Evolutionary conservation across 2,888 invertebrate species (phyloP).

Genomic region (Andrena praecox): DNA sequence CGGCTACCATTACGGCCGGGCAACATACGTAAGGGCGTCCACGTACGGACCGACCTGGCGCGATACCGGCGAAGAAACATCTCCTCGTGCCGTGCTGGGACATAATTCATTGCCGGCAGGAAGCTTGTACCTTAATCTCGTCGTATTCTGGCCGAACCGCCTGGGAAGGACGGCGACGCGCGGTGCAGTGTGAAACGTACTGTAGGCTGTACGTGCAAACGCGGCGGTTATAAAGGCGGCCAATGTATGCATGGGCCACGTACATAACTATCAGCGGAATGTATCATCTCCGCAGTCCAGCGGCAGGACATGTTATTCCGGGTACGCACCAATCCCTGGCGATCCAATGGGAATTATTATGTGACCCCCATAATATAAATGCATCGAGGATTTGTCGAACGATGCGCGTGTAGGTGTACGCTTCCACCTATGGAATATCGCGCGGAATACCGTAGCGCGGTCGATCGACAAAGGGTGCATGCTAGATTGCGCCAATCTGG

Average conservation of each 20-base stretch:
- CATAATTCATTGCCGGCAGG: conserved; percentile 78
- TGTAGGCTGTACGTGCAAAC: conserved; percentile 66
- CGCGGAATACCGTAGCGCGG: conserved; percentile 33
- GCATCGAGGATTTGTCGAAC: conserved; percentile 67
- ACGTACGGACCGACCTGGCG: conserved; percentile 52
- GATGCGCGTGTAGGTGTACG: conserved; percentile 10
- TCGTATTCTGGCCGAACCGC: conserved; percentile 65
- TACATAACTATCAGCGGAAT: conserved; percentile 74
- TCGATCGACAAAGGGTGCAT: conserved; percentile 17
- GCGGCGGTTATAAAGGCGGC: conserved; percentile 66
- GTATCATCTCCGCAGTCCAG: conserved; percentile 72
- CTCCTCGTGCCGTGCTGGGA: conserved; percentile 67
- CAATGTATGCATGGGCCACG: conserved; percentile 66
- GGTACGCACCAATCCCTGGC: conserved; percentile 70
- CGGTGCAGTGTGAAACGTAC: conserved; percentile 65
- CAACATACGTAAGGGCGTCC: conserved; percentile 70
- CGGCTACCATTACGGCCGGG: conserved; percentile 71
- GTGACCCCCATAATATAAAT: conserved; percentile 74
- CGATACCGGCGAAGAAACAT: conserved; percentile 75
- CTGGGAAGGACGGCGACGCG: conserved; percentile 35
- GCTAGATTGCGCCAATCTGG: conserved; percentile 25
- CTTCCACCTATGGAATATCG: conserved; percentile 23
- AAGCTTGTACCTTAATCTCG: conserved; percentile 79
- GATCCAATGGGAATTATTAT: conserved; percentile 77
- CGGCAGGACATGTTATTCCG: conserved; percentile 73